Base-by-base conservation (phyloP, 30 jellyfish, hydroid and myxozoan genomes). In the Turritopsis dohrnii region DNA sequence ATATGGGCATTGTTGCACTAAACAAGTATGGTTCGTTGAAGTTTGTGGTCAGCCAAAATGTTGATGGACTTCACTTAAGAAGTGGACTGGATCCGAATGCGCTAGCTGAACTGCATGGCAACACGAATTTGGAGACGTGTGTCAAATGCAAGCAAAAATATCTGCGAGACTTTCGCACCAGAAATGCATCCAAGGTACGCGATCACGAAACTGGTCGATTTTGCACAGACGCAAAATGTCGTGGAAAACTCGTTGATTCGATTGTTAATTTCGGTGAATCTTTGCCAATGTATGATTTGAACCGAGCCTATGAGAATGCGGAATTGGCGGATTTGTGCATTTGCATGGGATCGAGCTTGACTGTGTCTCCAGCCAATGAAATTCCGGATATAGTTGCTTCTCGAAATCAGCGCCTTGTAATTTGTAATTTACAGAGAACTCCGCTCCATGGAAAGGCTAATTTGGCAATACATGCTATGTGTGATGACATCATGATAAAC, bases 311-410 rank as follows among this genome's bases (percentile, higher is more conserved):
- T 71, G 17, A 52, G 41, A 93, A 91, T 52, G 96, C 96, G 5
- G 88, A 84, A 13, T 52, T 86, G 87, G 94, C 97, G 20, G 97
- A 91, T 81, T 71, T 91, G 75, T 91, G 97, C 69, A 86, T 91
- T 75, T 85, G 80, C 9, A 74, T 91, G 53, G 97, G 97, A 13
- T 80, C 95, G 18, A 91, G 97, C 79, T 81, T 91, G 73, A 89
- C 96, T n/a, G 97, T 91, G 26, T 76, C 86, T 28, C 97, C 97
- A 60, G 97, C 97, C 1, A 84, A 81, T 84, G 97, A 87, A 23
- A 86, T 91, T 19, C 97, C 97, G 21, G 73, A 84, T 16, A 53
- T 65, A 18, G 96, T 87, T 21, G 26, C 80, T 31, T 52, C 76
- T 0, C 53, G 86, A 26, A 88, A 90, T 13, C 71, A 84, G 65